Conservation (phyloP, 2,113 vertebrate species). For the Etheostoma cragini region DNA sequence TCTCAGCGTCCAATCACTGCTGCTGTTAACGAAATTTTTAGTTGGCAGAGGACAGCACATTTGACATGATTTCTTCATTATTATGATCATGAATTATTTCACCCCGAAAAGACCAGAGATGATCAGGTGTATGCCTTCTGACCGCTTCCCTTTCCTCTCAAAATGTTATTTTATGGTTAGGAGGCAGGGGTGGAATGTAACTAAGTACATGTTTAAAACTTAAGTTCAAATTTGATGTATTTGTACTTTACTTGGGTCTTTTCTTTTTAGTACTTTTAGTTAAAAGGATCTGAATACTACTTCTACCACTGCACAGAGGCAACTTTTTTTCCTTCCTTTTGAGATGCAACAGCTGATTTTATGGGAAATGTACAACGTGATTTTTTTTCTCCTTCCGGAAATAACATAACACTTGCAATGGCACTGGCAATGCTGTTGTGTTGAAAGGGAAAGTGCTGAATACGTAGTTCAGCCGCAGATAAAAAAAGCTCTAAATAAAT, state of each 20-base stretch:
- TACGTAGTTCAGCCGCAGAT: constrained; percentile 25
- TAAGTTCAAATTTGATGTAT: no score
- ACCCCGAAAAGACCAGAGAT: not conserved
- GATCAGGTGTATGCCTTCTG: not conserved
- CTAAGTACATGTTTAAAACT: no score
- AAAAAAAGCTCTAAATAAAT: constrained; percentile 64
- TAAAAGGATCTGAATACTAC: no score
- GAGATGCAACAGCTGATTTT: constrained; percentile 24
- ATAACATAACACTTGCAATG: constrained; percentile 24
- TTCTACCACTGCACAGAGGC: not conserved
- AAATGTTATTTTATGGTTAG: not conserved
- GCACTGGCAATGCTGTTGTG: constrained; percentile 15
- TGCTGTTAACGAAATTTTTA: not conserved
- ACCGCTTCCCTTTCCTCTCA: not conserved
- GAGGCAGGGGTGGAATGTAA: not conserved
- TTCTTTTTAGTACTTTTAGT: no score
- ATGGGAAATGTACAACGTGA: constrained; percentile 21
- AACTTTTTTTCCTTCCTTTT: not conserved
- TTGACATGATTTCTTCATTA: no score
- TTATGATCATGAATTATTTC: not conserved
- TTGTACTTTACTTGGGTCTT: no score
- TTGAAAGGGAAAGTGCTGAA: constrained; percentile 56
- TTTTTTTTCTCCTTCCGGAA: not conserved
- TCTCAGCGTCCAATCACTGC: not conserved
- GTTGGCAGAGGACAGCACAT: not conserved